Evolutionary conservation across 1,140 invertebrate genomes (phyloP).

Genomic region (Cydia splendana): DNA sequence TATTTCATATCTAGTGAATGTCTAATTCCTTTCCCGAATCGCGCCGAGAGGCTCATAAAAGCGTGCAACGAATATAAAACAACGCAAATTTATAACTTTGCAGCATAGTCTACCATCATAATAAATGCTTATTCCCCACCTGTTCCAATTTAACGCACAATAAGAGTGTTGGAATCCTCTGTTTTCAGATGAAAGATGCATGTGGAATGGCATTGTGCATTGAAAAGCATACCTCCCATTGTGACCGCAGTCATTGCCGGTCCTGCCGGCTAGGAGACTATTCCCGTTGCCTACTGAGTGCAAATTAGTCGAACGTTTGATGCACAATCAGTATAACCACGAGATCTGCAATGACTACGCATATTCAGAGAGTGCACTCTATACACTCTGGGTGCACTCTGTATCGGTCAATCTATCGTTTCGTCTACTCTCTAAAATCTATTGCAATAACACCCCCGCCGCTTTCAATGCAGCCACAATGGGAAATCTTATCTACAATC

Average conservation of each 20-base stretch:
- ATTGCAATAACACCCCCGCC: neutral
- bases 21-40: no score
- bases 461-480: conserved; percentile 67
- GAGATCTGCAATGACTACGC: neutral
- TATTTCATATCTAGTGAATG: no score
- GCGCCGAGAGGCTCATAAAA: neutral
- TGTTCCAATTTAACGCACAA: conserved; percentile 67
- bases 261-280: conserved; percentile 18
- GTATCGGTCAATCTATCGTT: neutral
- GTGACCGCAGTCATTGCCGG: conserved; percentile 42
- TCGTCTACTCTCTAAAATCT: neutral
- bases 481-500: conserved; percentile 60
- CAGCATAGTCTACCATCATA: conserved; percentile 34
- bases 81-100: neutral
- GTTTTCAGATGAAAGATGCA: conserved; percentile 63
- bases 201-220: conserved; percentile 68
- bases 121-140: conserved; percentile 48
- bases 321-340: neutral
- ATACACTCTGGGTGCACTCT: neutral
- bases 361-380: neutral
- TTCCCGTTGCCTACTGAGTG: neutral
- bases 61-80: neutral
- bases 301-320: neutral
- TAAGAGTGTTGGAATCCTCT: conserved; percentile 67
- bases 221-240: conserved; percentile 55